Evolutionary conservation across 2,888 invertebrate species (phyloP).

Genomic region (Exephanes ischioxanthus): DNA sequence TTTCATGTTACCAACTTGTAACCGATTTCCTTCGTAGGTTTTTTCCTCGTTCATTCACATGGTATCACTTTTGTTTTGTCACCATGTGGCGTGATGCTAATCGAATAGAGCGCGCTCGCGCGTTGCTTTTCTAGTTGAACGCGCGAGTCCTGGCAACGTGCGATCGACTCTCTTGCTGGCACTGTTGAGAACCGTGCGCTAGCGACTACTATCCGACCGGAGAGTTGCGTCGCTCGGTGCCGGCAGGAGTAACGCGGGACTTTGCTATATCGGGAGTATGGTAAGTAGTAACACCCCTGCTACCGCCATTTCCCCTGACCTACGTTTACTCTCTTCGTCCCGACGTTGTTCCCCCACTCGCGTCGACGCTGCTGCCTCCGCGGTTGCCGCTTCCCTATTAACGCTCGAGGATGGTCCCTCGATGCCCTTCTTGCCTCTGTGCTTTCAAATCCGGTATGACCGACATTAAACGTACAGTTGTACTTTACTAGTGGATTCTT

Average conservation of each 20-base stretch:
- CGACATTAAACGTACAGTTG: not conserved
- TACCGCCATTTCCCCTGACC: slow-evolving; percentile 73
- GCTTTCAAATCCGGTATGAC: not conserved
- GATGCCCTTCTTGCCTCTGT: slow-evolving; percentile 52
- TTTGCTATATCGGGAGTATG: slow-evolving; percentile 83
- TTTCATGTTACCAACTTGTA: not conserved
- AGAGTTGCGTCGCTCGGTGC: slow-evolving; percentile 73
- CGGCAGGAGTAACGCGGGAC: slow-evolving; percentile 79
- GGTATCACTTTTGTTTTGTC: not conserved
- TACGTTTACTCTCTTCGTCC: slow-evolving; percentile 70
- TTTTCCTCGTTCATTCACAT: not conserved
- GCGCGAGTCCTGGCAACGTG: slow-evolving; percentile 37
- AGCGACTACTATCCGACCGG: slow-evolving; percentile 82
- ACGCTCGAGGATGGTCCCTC: slow-evolving; percentile 67
- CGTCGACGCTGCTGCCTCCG: slow-evolving; percentile 56
- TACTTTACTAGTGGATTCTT: not conserved
- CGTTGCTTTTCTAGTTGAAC: slow-evolving; percentile 21
- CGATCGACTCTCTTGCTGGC: slow-evolving; percentile 48
- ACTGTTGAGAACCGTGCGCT: slow-evolving; percentile 77
- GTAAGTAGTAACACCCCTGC: slow-evolving; percentile 84
- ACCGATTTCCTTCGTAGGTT: not conserved
- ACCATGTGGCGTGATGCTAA: not conserved
- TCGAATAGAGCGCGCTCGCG: not conserved
- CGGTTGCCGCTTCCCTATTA: slow-evolving; percentile 59
- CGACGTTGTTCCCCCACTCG: slow-evolving; percentile 64